Evolutionary conservation across 2,797 vertebrate species (phyloP).

Genomic region (Podarcis siculus): DNA sequence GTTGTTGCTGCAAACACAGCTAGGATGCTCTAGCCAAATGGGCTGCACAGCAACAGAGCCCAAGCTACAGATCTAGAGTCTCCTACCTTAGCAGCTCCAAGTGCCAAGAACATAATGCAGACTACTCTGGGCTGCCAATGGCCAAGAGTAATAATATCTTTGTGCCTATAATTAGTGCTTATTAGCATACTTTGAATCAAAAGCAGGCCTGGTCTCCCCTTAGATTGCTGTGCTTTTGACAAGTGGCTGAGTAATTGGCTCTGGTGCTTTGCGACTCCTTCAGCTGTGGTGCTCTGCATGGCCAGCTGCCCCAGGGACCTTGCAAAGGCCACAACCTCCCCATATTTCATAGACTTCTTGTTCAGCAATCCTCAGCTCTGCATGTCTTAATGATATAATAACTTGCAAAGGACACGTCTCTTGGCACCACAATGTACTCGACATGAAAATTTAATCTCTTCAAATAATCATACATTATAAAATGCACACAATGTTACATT

Average conservation of each 20-base stretch:
- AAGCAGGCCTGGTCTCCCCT: slow-evolving; percentile 23
- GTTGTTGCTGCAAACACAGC: background rate
- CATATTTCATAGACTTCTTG: background rate
- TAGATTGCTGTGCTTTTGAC: slow-evolving; percentile 9
- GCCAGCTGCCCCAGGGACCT: background rate
- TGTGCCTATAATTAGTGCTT: slow-evolving; percentile 45
- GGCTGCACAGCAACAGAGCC: background rate
- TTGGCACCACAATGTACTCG: background rate
- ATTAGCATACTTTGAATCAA: slow-evolving; percentile 49
- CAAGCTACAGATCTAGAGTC: background rate
- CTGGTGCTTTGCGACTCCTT: background rate
- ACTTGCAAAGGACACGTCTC: slow-evolving; percentile 22
- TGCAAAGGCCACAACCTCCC: background rate
- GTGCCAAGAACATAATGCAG: background rate
- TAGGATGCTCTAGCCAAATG: background rate
- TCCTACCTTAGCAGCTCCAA: background rate
- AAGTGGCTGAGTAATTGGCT: slow-evolving; percentile 49
- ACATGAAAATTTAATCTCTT: slow-evolving; percentile 20
- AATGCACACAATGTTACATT: rapidly evolving
- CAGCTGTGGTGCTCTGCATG: background rate
- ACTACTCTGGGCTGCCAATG: background rate
- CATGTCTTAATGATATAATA: background rate
- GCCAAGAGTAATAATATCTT: slow-evolving; percentile 33
- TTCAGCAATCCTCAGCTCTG: background rate
- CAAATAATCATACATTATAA: slow-evolving; percentile 24